Base-by-base conservation (phyloP, 2,888 invertebrate species). In the Nephrotoma guestfalica region DNA sequence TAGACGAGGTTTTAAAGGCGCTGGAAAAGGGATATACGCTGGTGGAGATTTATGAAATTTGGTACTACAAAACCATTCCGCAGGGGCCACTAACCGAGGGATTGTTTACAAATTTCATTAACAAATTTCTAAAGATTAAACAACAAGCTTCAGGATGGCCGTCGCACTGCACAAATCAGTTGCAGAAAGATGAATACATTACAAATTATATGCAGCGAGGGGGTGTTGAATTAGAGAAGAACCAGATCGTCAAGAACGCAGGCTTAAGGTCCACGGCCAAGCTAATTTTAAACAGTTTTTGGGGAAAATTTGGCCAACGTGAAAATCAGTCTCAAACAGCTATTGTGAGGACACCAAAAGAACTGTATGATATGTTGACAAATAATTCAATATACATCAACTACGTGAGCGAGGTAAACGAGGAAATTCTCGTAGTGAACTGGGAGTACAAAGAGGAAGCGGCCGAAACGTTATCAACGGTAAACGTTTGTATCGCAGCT, bases 401-500 rank as follows among this genome's bases (percentile, higher is more conserved):
- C 6, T 87, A 86, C 15, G 40, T 89, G 6, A 41, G 88, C 4
- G 87, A 87, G 0, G 87, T 88, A 7, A 88, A 87, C n/a, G 88
- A 89, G 7, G 87, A 89, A 0, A 86, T 87, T 7, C 2, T 89
- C 6, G 86, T 89, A 41, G 88, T 88, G 2, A 88, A 88, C 85
- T 89, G 88, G 87, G 86, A 87, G 30, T 86, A 88, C 83, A 87
- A 51, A 7, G 42, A 42, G 42, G 42, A 9, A 42, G 87, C 5
- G 2, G 85, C 83, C 6, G 87, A 84, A 15, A 86, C 88, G n/a
- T 86, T 87, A 85, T 84, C 86, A 4, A 88, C 87, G 1, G 88
- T 89, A 11, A 90, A 90, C 87, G 88, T 89, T 0, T 88, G 89
- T 9, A 88, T 92, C 4, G 91, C 91, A 0, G 89, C 89, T 0